Evolutionary conservation across 1,140 invertebrate species (phyloP).

Genomic region (Lepidurus packardi): DNA sequence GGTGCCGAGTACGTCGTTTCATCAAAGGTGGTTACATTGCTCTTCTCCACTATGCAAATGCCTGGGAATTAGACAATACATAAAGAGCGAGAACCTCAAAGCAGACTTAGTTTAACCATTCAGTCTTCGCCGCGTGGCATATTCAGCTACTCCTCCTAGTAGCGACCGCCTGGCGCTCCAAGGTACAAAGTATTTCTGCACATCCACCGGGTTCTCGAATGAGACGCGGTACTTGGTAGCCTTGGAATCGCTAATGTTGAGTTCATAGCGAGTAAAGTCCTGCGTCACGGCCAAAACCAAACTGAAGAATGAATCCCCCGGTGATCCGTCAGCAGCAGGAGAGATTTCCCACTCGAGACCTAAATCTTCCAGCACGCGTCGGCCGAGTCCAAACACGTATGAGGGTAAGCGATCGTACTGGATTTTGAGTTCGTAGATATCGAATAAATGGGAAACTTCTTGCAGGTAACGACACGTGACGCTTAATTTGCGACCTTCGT

Average conservation of each 20-base stretch:
- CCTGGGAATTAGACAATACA: neutral
- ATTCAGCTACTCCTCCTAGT: neutral
- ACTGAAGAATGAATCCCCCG: neutral
- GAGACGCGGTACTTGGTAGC: neutral
- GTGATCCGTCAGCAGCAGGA: neutral
- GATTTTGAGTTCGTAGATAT: neutral
- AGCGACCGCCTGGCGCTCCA: neutral
- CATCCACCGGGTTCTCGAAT: neutral
- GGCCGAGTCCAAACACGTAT: neutral
- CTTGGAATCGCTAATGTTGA: neutral
- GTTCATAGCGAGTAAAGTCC: neutral
- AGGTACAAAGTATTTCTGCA: constrained; percentile 3
- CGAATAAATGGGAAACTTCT: neutral
- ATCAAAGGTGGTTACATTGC: constrained; percentile 32
- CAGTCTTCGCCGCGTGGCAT: neutral
- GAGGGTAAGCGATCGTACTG: neutral
- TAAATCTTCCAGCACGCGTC: neutral
- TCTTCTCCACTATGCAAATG: constrained; percentile 29
- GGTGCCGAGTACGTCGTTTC: constrained; percentile 31
- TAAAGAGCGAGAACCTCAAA: neutral
- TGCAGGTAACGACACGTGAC: constrained; percentile 2
- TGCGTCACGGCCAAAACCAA: neutral
- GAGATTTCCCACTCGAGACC: neutral
- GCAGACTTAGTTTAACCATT: neutral
- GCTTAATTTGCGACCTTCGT: constrained; percentile 2